These are phyloP conservation scores for Urocitellus parryii DNA, from an alignment of 2,113 vertebrate genomes.

Conservation along the genomic window DNA sequence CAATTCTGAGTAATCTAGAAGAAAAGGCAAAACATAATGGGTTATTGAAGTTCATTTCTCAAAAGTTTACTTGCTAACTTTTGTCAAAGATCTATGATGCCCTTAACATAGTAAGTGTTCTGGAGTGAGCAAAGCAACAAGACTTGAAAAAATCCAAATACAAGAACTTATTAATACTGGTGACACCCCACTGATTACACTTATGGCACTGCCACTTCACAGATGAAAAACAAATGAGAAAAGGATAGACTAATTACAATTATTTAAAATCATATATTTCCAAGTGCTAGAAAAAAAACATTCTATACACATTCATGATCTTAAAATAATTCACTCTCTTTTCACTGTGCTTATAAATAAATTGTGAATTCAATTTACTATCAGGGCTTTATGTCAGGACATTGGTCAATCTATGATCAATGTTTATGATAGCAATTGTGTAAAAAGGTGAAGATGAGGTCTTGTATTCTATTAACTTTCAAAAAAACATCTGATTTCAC, in stretches of 20 bases:
- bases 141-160: neutral
- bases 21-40: neutral
- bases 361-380: neutral
- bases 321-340: neutral
- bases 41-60: neutral
- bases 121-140: neutral
- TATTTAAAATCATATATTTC: neutral
- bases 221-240: neutral
- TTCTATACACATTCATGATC: neutral
- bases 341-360: neutral
- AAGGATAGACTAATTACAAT: neutral
- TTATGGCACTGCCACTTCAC: neutral
- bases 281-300: neutral
- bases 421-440: neutral
- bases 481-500: neutral
- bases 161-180: neutral
- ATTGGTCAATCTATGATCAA: neutral
- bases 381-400: neutral
- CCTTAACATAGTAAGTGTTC: neutral
- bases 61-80: too few relatives aligned
- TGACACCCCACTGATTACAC: too few relatives aligned
- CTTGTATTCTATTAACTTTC: neutral
- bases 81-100: neutral
- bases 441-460: neutral
- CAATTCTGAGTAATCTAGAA: neutral